Percentiles rank a stretch among this genome's conserved stretches.
phyloP scores from a whole-genome alignment of 2,797 vertebrate genomes.

The Eulemur coronatus region DNA sequence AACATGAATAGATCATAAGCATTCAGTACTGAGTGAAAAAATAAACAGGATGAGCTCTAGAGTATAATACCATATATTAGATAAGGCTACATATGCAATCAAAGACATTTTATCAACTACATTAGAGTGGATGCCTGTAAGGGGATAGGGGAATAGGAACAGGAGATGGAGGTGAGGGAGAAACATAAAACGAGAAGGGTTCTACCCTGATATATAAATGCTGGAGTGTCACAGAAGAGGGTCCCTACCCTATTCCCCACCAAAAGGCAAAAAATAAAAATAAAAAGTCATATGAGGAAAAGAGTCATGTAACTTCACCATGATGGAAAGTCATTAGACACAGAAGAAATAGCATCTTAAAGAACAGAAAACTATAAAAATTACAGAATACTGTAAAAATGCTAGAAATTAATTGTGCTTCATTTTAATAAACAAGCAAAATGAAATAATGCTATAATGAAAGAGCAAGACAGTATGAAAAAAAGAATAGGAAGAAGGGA shows the following conservation, averaged over 20 bases:
- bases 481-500: not conserved
- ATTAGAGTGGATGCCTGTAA: not conserved
- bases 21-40: not conserved
- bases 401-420: not conserved
- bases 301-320: not conserved
- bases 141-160: not conserved
- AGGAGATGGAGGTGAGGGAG: not conserved
- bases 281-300: not conserved
- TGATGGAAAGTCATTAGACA: not conserved
- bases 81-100: not conserved
- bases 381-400: not conserved
- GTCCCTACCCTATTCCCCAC: not conserved
- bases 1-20: not conserved
- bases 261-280: not conserved
- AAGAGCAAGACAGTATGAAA: not conserved
- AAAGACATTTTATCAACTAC: not conserved
- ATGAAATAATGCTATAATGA: not conserved
- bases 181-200: not conserved
- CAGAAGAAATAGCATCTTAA: not conserved
- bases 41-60: not conserved
- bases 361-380: not conserved
- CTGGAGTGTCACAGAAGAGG: not conserved
- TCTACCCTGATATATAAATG: not conserved
- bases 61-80: not conserved
- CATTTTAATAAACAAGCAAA: constrained; percentile 43